Percentiles rank a stretch among this genome's conserved stretches.
These are phyloP conservation scores for Opisthocomus hoazin DNA, from an alignment of 2,113 vertebrate species.

Conservation along the genomic window DNA sequence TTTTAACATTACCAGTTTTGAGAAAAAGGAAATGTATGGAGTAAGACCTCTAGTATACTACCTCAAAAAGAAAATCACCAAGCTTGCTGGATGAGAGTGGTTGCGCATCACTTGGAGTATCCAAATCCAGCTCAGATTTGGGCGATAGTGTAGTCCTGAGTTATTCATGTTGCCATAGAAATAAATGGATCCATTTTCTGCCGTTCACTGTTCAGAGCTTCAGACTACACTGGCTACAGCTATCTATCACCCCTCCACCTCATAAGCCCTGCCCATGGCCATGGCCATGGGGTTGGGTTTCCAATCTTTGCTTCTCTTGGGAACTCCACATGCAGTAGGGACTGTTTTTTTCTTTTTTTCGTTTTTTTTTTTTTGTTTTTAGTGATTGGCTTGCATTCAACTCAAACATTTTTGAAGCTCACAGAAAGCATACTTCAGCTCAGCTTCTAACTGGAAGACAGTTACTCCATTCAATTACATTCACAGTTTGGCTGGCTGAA, in stretches of 20 bases:
- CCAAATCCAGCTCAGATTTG: background rate
- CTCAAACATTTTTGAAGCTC: background rate
- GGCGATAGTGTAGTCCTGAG: background rate
- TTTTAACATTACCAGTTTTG: background rate
- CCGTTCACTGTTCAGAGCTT: background rate
- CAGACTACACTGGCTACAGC: background rate
- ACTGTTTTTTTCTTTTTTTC: background rate
- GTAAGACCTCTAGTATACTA: background rate
- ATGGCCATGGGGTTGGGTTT: background rate
- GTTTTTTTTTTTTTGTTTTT: background rate
- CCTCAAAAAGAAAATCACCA: background rate
- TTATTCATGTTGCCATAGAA: conserved; percentile 34
- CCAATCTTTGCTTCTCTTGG: background rate
- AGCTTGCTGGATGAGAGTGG: background rate
- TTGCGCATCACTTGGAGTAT: background rate
- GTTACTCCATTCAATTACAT: background rate
- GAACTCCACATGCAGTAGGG: background rate
- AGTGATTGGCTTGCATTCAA: background rate
- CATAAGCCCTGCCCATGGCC: background rate
- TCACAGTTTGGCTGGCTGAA: background rate
- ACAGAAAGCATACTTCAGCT: background rate
- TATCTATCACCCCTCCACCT: background rate
- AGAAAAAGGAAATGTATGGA: background rate
- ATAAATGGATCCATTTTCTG: conserved; percentile 3
- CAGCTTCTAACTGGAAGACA: background rate